These are phyloP conservation scores for Enteromius thamalakanensis DNA, from an alignment of 2,797 vertebrate genomes.

Conservation along the genomic window DNA sequence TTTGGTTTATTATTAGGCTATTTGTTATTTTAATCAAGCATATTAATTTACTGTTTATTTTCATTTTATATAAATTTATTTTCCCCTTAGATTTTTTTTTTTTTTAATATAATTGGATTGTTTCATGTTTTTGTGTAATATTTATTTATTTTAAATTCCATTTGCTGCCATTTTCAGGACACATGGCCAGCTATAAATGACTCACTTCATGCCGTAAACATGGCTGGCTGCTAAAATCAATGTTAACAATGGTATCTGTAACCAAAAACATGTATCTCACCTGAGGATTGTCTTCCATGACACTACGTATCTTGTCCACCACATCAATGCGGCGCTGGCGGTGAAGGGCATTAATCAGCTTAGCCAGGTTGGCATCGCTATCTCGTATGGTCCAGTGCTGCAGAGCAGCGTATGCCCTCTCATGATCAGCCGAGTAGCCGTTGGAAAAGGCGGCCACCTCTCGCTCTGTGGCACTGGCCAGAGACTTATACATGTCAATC, in stretches of 20 bases:
- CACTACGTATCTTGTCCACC: conserved; percentile 92
- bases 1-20: background rate
- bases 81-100: background rate
- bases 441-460: conserved; percentile 93
- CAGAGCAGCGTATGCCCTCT: conserved; percentile 91
- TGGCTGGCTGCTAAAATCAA: background rate
- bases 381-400: conserved; percentile 97
- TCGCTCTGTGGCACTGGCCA: conserved; percentile 90
- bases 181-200: background rate
- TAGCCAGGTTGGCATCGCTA: conserved; percentile 91
- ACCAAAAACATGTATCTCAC: conserved; percentile 68
- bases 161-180: background rate
- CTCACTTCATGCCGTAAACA: background rate
- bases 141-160: background rate
- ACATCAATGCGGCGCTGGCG: conserved; percentile 91
- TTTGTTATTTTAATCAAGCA: background rate
- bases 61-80: background rate
- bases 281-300: conserved; percentile 95
- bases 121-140: background rate
- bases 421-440: conserved; percentile 87
- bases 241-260: background rate
- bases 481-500: conserved; percentile 93
- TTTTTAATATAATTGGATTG: background rate
- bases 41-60: background rate
- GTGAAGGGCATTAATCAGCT: conserved; percentile 93